phyloP scores from a whole-genome alignment of 2,797 vertebrate genomes.

The Aphelocoma californica region DNA sequence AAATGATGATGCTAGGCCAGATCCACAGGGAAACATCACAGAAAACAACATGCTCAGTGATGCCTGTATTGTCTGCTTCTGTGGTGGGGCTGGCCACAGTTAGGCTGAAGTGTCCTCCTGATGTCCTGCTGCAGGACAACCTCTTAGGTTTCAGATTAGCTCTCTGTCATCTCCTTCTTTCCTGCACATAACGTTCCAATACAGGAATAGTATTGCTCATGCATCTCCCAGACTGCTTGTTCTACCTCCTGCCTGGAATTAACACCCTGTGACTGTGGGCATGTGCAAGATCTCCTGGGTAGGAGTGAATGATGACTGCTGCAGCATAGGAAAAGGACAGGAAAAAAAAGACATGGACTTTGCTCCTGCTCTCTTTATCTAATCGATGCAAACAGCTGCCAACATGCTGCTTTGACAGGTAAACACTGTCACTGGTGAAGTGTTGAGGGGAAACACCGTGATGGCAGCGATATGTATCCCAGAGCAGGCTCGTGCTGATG shows the following conservation, averaged over 20 bases:
- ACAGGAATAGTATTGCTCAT: not conserved
- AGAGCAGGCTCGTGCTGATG: not conserved
- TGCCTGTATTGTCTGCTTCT: not conserved
- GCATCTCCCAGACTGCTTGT: not conserved
- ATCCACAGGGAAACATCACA: not conserved
- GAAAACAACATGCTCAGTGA: not conserved
- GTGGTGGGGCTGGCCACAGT: not conserved
- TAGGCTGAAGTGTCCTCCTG: not conserved
- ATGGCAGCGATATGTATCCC: rapidly evolving
- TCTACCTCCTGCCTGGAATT: not conserved
- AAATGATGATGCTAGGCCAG: not conserved
- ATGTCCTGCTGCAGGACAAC: not conserved
- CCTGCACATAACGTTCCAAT: not conserved
- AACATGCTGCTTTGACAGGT: not conserved
- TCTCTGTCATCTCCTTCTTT: not conserved
- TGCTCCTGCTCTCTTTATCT: not conserved
- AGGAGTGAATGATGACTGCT: not conserved
- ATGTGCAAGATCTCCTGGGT: not conserved
- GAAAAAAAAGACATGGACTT: not conserved
- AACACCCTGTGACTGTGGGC: not conserved
- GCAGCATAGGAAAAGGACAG: not conserved
- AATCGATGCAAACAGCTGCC: not conserved
- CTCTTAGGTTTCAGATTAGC: not conserved
- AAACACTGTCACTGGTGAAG: not conserved
- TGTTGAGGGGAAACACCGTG: not conserved